These are phyloP conservation scores for Zootermopsis nevadensis DNA, from an alignment of 2,888 invertebrate species.

Conservation along the genomic window DNA sequence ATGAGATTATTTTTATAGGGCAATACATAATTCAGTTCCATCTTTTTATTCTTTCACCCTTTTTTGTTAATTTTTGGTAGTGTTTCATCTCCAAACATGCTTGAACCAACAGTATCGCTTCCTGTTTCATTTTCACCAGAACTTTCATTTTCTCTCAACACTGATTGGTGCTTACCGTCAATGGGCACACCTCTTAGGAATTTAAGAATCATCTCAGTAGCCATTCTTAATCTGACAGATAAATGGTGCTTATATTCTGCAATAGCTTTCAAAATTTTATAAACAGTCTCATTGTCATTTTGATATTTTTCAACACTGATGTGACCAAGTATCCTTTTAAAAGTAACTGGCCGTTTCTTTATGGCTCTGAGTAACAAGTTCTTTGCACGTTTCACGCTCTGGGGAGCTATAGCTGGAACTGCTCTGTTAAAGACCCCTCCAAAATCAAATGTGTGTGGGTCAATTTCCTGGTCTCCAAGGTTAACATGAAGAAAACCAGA, in stretches of 20 bases:
- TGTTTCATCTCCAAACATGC: conserved; percentile 27
- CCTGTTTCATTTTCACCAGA: conserved; percentile 9
- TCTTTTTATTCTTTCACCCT: background rate
- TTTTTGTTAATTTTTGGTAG: background rate
- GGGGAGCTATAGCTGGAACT: conserved; percentile 39
- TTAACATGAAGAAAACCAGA: conserved; percentile 36
- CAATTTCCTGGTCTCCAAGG: conserved; percentile 22
- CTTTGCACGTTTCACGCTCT: conserved; percentile 37
- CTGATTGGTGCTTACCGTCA: background rate
- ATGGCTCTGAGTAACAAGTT: conserved; percentile 27
- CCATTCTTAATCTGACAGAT: background rate
- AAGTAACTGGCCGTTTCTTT: conserved; percentile 23
- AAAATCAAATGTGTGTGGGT: conserved; percentile 48
- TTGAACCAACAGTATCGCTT: background rate
- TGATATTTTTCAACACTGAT: conserved; percentile 26
- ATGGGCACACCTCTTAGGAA: conserved; percentile 29
- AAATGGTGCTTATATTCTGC: conserved; percentile 15
- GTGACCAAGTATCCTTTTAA: conserved; percentile 25
- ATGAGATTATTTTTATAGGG: too few relatives aligned
- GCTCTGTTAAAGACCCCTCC: conserved; percentile 27
- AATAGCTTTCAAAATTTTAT: conserved; percentile 28
- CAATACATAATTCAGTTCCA: background rate
- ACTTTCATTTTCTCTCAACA: conserved; percentile 1
- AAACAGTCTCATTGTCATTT: background rate
- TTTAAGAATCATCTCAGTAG: conserved; percentile 10